These are phyloP conservation scores for Bombylius discolor DNA, from an alignment of 2,888 invertebrate genomes.

Conservation along the genomic window DNA sequence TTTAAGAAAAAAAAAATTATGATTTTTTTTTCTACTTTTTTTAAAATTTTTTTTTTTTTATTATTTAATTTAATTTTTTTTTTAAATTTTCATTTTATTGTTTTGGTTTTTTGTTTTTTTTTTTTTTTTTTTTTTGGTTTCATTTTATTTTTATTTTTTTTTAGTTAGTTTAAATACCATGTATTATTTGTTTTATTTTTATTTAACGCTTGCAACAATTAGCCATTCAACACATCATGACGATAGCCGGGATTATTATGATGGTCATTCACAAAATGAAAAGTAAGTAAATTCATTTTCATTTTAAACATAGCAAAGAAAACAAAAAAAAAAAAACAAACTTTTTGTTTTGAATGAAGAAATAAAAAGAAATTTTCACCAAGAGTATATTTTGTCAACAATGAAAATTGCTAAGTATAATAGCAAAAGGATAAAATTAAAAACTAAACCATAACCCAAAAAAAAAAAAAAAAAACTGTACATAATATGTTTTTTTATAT, in stretches of 20 bases:
- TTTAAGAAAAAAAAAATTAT: neutral
- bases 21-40: neutral
- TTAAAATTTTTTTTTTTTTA: neutral
- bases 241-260: conserved; percentile 24
- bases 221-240: conserved; percentile 25
- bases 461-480: too few relatives aligned
- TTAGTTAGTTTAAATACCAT: neutral
- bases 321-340: too few relatives aligned
- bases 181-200: conserved; percentile 4
- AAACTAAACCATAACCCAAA: too few relatives aligned
- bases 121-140: neutral
- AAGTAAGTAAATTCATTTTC: conserved; percentile 19
- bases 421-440: too few relatives aligned
- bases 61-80: neutral
- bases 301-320: neutral
- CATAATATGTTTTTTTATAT: too few relatives aligned
- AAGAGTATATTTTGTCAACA: too few relatives aligned
- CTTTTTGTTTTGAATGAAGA: neutral
- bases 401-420: too few relatives aligned
- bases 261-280: conserved; percentile 24
- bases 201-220: conserved; percentile 24
- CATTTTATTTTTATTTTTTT: conserved; percentile 10
- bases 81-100: neutral
- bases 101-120: neutral
- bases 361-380: neutral